These are phyloP conservation scores for Kryphioiulus occultus DNA, from an alignment of 2,888 invertebrate genomes.

Conservation along the genomic window DNA sequence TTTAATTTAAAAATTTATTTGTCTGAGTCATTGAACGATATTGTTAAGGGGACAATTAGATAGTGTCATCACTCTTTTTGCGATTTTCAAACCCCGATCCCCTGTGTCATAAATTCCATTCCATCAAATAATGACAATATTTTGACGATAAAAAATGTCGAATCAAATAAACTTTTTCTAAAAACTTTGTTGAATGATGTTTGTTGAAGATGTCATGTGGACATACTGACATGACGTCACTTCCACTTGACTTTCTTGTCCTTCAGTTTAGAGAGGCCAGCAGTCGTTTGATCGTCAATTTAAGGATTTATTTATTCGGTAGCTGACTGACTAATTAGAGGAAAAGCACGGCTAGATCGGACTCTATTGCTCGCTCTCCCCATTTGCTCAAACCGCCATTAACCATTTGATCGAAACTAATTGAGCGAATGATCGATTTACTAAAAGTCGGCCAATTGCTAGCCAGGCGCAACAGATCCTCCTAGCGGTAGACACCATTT, in stretches of 20 bases:
- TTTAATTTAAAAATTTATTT: too few relatives aligned
- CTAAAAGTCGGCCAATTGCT: background rate
- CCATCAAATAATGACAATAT: too few relatives aligned
- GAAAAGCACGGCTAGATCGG: background rate
- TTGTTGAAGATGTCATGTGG: too few relatives aligned
- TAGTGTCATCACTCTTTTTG: too few relatives aligned
- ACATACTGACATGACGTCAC: background rate
- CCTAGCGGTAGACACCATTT: background rate
- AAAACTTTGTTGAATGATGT: too few relatives aligned
- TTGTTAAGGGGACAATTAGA: too few relatives aligned
- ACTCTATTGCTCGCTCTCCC: background rate
- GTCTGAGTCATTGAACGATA: too few relatives aligned
- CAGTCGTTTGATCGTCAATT: background rate
- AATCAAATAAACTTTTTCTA: too few relatives aligned
- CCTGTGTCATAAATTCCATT: too few relatives aligned
- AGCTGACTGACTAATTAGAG: background rate
- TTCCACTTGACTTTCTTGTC: background rate
- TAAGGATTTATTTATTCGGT: background rate
- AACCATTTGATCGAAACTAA: background rate
- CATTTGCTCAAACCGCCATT: slow-evolving; percentile 11
- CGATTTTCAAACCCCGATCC: too few relatives aligned
- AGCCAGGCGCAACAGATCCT: slow-evolving; percentile 13
- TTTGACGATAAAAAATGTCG: too few relatives aligned
- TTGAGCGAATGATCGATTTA: slow-evolving; percentile 35
- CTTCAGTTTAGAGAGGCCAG: background rate